Conservation (phyloP, 2,888 invertebrate species). For the Tyria jacobaeae region DNA sequence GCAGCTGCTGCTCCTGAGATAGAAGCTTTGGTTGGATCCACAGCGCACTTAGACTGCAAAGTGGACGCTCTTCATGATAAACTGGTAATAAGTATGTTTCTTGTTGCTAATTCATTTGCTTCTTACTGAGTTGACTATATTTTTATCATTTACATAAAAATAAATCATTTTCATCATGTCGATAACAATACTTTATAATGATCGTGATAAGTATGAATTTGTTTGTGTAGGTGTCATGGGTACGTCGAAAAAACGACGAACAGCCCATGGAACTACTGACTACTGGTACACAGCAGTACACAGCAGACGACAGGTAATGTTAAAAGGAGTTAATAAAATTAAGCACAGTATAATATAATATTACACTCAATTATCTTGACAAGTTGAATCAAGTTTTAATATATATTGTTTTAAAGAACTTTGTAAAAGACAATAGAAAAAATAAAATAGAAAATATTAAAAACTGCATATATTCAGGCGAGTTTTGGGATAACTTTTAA, state of each 20-base stretch:
- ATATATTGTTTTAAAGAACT: conserved; percentile 45
- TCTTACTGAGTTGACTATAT: conserved; percentile 15
- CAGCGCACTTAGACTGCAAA: conserved; percentile 81
- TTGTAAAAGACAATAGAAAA: conserved; percentile 24
- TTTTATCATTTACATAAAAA: conserved; percentile 15
- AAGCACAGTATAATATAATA: conserved; percentile 17
- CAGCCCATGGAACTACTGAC: conserved; percentile 80
- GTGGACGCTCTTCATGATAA: conserved; percentile 83
- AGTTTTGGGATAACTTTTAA: conserved; percentile 8
- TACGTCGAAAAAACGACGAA: conserved; percentile 80
- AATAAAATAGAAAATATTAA: conserved; percentile 36
- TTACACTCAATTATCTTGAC: conserved; percentile 36
- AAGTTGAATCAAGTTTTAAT: conserved; percentile 35
- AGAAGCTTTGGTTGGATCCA: conserved; percentile 79
- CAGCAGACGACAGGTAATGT: conserved; percentile 76
- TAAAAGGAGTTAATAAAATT: conserved; percentile 29
- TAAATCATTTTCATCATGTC: conserved; percentile 14
- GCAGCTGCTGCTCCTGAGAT: conserved; percentile 79
- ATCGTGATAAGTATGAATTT: conserved; percentile 14
- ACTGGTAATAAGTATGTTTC: conserved; percentile 77
- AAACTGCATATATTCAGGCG: conserved; percentile 31
- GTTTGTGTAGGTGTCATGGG: conserved; percentile 76
- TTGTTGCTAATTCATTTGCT: conserved; percentile 32
- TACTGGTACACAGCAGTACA: conserved; percentile 80
- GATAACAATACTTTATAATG: conserved; percentile 13